A percentile compares a stretch with the other conserved stretches of the same genome.
These are phyloP conservation scores for Falco novaeseelandiae DNA, from an alignment of 2,797 vertebrate species.

Conservation along the genomic window DNA sequence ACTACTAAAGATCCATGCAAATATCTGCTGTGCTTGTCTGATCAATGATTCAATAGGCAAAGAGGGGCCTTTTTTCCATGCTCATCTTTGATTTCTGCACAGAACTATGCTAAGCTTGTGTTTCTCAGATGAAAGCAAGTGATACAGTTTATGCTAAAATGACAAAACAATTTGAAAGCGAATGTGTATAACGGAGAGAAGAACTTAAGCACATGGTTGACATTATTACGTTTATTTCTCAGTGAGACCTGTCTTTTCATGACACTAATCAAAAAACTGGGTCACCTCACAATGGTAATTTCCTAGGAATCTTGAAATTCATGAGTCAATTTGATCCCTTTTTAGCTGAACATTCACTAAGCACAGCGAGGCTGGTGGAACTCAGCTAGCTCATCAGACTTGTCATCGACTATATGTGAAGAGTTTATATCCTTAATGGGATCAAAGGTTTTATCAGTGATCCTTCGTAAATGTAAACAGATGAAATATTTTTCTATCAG, in stretches of 20 bases:
- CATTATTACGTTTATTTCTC: slow-evolving; percentile 75
- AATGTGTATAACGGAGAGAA: slow-evolving; percentile 70
- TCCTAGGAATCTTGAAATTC: slow-evolving; percentile 76
- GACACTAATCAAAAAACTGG: slow-evolving; percentile 79
- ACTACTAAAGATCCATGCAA: slow-evolving; percentile 53
- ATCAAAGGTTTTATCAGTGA: slow-evolving; percentile 78
- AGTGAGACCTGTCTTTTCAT: slow-evolving; percentile 74
- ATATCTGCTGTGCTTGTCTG: slow-evolving; percentile 63
- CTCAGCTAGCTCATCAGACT: slow-evolving; percentile 66
- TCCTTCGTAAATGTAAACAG: slow-evolving; percentile 74
- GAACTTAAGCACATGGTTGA: slow-evolving; percentile 73
- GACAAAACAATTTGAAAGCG: slow-evolving; percentile 76
- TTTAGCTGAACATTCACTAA: slow-evolving; percentile 71
- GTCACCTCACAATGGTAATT: slow-evolving; percentile 78
- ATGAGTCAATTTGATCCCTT: slow-evolving; percentile 74
- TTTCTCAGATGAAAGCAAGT: slow-evolving; percentile 72
- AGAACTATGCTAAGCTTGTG: slow-evolving; percentile 72
- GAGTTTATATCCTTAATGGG: slow-evolving; percentile 81
- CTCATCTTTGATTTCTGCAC: slow-evolving; percentile 69
- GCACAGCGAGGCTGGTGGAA: slow-evolving; percentile 59
- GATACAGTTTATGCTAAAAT: slow-evolving; percentile 76
- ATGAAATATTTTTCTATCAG: slow-evolving; percentile 72
- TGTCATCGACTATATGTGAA: slow-evolving; percentile 76
- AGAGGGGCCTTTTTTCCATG: slow-evolving; percentile 51
- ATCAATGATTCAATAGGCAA: slow-evolving; percentile 73